Evolutionary conservation across 2,797 vertebrate species (phyloP).

Genomic region (Pangasius mekongensis): DNA sequence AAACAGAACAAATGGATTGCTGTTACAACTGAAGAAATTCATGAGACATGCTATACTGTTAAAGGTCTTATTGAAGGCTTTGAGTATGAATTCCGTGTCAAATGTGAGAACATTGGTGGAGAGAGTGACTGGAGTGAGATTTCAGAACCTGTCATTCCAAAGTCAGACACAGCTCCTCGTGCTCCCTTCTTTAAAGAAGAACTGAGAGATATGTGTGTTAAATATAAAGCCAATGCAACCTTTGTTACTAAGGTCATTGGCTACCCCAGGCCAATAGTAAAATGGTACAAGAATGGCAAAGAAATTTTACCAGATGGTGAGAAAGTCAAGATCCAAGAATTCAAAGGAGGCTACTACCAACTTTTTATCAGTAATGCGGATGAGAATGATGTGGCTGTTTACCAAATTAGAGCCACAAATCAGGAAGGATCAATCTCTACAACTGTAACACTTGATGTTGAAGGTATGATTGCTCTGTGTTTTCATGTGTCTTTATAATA

Average conservation of each 20-base stretch:
- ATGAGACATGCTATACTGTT: slow-evolving; percentile 87
- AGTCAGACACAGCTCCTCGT: slow-evolving; percentile 87
- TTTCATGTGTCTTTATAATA: background rate
- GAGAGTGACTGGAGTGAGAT: slow-evolving; percentile 98
- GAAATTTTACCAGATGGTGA: slow-evolving; percentile 93
- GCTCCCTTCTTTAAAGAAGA: slow-evolving; percentile 95
- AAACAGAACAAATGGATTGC: slow-evolving; percentile 99
- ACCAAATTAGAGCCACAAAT: slow-evolving; percentile 98
- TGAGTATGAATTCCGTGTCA: slow-evolving; percentile 98
- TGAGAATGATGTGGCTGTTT: slow-evolving; percentile 89
- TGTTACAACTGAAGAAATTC: slow-evolving; percentile 86
- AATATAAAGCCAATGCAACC: slow-evolving; percentile 92
- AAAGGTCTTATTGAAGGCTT: slow-evolving; percentile 92
- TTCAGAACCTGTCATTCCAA: slow-evolving; percentile 88
- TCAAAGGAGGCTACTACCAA: slow-evolving; percentile 97
- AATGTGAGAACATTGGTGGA: slow-evolving; percentile 96
- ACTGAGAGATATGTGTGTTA: slow-evolving; percentile 93
- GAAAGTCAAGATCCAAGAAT: slow-evolving; percentile 94
- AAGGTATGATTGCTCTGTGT: slow-evolving; percentile 81
- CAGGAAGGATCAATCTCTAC: slow-evolving; percentile 93
- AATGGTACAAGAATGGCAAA: slow-evolving; percentile 97
- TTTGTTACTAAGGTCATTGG: slow-evolving; percentile 96
- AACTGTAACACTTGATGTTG: slow-evolving; percentile 92
- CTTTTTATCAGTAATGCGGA: slow-evolving; percentile 87
- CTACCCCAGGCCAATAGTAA: slow-evolving; percentile 91